Conservation (phyloP, 2,797 vertebrate genomes). For the Naso thynnoides region DNA sequence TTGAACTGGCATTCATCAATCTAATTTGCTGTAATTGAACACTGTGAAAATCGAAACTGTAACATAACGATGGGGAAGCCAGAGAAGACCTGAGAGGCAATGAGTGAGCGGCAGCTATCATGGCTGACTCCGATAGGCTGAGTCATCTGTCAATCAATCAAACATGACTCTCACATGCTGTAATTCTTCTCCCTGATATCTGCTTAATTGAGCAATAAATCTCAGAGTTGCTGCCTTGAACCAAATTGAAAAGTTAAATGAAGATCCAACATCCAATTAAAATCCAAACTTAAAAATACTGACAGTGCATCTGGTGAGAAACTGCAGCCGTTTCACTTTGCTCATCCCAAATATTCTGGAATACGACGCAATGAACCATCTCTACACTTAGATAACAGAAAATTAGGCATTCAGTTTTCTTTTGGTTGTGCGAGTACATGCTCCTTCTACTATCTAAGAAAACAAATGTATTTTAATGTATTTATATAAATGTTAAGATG, state of each 20-base stretch:
- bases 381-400: neutral
- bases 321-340: constrained; percentile 3
- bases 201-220: neutral
- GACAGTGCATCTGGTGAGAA: constrained; percentile 12
- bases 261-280: neutral
- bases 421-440: neutral
- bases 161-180: constrained; percentile 1
- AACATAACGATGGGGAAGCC: neutral
- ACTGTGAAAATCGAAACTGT: neutral
- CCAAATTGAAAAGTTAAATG: neutral
- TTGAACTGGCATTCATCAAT: neutral
- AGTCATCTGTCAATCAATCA: constrained; percentile 27
- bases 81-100: neutral
- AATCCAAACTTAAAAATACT: neutral
- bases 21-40: neutral
- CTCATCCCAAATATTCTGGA: constrained; percentile 2
- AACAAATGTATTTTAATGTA: neutral
- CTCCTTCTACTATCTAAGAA: neutral
- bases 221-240: neutral
- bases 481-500: neutral
- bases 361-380: neutral
- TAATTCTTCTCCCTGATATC: neutral
- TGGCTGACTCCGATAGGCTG: constrained; percentile 10
- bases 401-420: neutral
- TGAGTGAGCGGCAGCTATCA: constrained; percentile 9